Percentiles rank a stretch among this genome's conserved stretches.
Conservation (phyloP, 2,888 invertebrate genomes). For the Papilio gigon region DNA sequence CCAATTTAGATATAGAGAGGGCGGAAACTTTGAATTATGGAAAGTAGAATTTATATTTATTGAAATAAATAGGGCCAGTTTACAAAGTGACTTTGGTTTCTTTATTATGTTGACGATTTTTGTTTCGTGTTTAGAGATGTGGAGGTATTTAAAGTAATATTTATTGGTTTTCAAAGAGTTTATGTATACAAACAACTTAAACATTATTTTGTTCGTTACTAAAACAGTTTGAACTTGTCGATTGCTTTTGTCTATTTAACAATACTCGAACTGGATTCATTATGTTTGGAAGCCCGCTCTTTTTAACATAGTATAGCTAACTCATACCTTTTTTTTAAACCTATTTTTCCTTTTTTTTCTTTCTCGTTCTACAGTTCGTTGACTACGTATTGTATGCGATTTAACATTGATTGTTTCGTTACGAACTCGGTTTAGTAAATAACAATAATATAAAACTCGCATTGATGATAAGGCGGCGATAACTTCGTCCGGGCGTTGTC, state of each 20-base stretch:
- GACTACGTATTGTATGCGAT: not conserved
- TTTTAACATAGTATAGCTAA: too few species aligned
- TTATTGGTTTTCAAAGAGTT: not conserved
- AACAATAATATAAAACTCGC: constrained; percentile 31
- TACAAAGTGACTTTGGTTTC: too few species aligned
- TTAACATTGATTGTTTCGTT: not conserved
- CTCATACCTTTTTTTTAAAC: not conserved
- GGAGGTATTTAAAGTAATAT: not conserved
- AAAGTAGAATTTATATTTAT: constrained; percentile 29
- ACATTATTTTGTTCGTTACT: not conserved
- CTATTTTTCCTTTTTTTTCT: not conserved
- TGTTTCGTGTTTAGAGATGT: not conserved
- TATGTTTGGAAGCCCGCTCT: too few species aligned
- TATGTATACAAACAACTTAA: not conserved
- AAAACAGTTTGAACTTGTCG: not conserved
- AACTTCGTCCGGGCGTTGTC: constrained; percentile 35
- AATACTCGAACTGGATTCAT: not conserved
- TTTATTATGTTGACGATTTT: not conserved
- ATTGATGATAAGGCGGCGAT: constrained; percentile 35
- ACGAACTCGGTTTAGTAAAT: constrained; percentile 6
- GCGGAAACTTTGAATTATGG: constrained; percentile 37
- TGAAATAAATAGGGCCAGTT: not conserved
- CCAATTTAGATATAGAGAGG: constrained; percentile 28
- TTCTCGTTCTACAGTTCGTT: not conserved
- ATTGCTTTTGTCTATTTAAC: not conserved